A percentile compares a stretch with the other conserved stretches of the same genome.
Evolutionary conservation across 2,797 vertebrate species (phyloP).

Genomic region (Onychomys arenicola): DNA sequence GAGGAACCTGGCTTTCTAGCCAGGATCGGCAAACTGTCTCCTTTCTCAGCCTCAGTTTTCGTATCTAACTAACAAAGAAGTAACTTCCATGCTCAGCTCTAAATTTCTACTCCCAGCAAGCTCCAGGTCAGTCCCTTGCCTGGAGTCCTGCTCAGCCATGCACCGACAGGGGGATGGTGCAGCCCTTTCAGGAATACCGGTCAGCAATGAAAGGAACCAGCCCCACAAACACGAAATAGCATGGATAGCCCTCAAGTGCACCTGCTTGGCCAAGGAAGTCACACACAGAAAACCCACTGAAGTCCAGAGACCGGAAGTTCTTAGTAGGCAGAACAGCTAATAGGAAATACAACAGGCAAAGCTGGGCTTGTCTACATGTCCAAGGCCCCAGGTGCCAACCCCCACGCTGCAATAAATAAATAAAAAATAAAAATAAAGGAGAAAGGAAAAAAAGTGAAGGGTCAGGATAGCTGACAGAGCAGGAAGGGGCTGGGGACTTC

Average conservation of each 20-base stretch:
- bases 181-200: background rate
- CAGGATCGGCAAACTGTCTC: background rate
- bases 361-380: background rate
- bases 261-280: background rate
- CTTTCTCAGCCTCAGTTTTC: slow-evolving; percentile 24
- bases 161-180: no score
- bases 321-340: background rate
- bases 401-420: background rate
- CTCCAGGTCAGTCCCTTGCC: background rate
- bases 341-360: rapidly evolving
- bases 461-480: background rate
- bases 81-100: background rate
- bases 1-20: background rate
- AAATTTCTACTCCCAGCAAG: background rate
- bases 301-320: background rate
- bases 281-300: background rate
- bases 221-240: background rate
- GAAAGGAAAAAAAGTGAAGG: background rate
- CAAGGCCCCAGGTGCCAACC: background rate
- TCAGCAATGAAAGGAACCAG: background rate
- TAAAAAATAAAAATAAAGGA: background rate
- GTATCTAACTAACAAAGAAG: background rate
- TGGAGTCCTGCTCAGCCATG: background rate
- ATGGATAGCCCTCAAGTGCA: background rate
- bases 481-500: background rate